These are phyloP conservation scores for Coturnix japonica DNA, from an alignment of 2,113 vertebrate species.

Conservation along the genomic window DNA sequence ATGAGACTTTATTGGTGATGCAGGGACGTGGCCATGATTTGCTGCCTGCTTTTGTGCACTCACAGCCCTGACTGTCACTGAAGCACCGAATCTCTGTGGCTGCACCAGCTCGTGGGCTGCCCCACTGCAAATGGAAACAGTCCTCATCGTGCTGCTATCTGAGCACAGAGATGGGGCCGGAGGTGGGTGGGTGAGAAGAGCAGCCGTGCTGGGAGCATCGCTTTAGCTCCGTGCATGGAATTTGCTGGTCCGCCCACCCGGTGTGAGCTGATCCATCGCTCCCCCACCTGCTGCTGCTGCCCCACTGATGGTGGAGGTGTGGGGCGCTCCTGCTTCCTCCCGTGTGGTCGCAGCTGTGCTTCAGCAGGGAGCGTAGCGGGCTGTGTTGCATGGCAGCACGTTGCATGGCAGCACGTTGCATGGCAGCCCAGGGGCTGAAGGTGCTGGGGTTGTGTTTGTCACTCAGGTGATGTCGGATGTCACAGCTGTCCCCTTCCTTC, in stretches of 20 bases:
- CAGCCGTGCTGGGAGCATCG: background rate
- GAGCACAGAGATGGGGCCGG: rapidly evolving
- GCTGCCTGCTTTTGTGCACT: background rate
- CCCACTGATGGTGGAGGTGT: background rate
- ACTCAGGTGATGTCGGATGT: background rate
- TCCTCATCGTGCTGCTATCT: background rate
- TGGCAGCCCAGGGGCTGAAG: background rate
- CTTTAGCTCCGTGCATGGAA: rapidly evolving
- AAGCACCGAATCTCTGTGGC: background rate
- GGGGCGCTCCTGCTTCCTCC: background rate
- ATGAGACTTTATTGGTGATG: background rate
- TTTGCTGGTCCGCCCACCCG: background rate
- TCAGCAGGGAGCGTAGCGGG: too few species aligned
- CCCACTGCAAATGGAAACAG: background rate
- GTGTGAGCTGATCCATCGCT: background rate
- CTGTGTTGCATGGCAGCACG: rapidly evolving
- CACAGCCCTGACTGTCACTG: background rate
- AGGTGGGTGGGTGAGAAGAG: background rate
- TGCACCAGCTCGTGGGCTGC: background rate
- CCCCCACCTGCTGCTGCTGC: background rate
- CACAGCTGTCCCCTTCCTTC: background rate
- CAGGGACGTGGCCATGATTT: background rate
- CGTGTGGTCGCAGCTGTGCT: rapidly evolving
- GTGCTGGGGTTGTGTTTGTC: background rate
- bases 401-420: rapidly evolving